Evolutionary conservation across 2,797 vertebrate genomes (phyloP), one percentile per base, ranked within the genome.

Genomic region (Coracias cyanogaster): DNA sequence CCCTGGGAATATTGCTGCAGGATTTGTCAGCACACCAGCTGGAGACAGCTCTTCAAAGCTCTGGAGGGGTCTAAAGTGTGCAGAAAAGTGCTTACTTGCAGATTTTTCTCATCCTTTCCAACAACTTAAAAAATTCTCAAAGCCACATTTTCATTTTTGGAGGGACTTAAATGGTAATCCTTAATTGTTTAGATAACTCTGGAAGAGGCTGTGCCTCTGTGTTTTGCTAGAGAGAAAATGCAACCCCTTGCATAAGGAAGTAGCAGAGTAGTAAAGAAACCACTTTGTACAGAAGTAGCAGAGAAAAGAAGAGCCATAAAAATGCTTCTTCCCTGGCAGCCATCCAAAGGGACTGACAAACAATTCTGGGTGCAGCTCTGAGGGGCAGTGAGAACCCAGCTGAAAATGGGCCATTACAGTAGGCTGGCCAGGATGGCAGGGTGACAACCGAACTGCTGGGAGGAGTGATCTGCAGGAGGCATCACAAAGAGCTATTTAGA

Each of bases 261-360:
- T 35, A 57, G 41, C 31, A 83, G 77, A 92, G 73, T 45, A 83
- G 39, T 66, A 54, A 93, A 88, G 77, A 66, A 89, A 52, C 15
- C 1, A 10, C 28, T 64, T 73, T 2, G 7, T 55, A 76, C 41
- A 86, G 62, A 90, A 94, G 26, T 11, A 92, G 80, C 26, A 60
- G 83, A 95, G 51, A 79, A 89, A 86, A 64, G 11, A 84, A 90
- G 29, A 52, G 46, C 60, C 76, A 41, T 89, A 92, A 96, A 95
- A 95, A 82, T 90, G 25, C 62, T 94, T 93, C 46, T 82, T 76
- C 73, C 76, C 35, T 80, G 86, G 35, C 46, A 93, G 77, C 73
- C 79, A 57, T 73, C 72, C 67, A 70, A 72, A 60, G 35, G 39
- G 12, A 39, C 2, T 90, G 65, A 46, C n/a, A 55, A 45, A 83